These are phyloP conservation scores for Diabrotica balteata DNA, from an alignment of 2,888 invertebrate species.

Conservation along the genomic window DNA sequence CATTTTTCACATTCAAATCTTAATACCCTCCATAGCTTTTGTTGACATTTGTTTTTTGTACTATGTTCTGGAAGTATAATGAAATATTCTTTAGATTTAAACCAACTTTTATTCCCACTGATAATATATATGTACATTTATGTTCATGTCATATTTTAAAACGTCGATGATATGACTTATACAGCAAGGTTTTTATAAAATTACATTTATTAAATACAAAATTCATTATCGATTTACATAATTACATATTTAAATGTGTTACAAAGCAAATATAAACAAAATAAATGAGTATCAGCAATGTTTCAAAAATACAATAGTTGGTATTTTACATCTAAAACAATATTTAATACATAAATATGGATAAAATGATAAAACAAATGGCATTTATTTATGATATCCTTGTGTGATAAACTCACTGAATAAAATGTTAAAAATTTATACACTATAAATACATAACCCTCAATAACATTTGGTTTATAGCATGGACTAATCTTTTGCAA, in stretches of 20 bases:
- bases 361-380: neutral
- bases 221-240: no score
- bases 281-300: neutral
- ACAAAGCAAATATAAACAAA: no score
- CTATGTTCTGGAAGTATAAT: neutral
- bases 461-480: neutral
- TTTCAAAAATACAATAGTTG: neutral
- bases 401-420: neutral
- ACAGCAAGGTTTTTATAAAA: no score
- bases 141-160: no score
- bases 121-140: neutral
- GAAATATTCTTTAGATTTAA: neutral
- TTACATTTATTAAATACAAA: no score
- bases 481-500: neutral
- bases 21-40: no score
- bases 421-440: neutral
- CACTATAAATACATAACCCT: neutral
- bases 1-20: no score
- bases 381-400: neutral
- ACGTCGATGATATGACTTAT: no score
- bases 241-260: no score
- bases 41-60: no score
- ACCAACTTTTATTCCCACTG: conserved; percentile 12
- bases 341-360: no score
- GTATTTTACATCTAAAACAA: neutral